Base-by-base conservation (phyloP, 2,797 vertebrate genomes). In the Ctenosaura bakeri region DNA sequence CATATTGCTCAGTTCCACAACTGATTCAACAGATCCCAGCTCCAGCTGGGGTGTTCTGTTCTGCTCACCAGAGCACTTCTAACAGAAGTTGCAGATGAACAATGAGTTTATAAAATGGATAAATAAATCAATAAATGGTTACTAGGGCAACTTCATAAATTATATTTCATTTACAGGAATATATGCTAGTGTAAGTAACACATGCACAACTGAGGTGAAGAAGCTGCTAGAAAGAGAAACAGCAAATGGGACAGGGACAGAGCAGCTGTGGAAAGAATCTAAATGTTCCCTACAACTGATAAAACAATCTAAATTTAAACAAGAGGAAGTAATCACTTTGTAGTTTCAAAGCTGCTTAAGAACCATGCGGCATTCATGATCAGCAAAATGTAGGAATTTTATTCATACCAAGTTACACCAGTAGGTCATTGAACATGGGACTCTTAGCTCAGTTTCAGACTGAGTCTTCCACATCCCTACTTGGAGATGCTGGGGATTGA, bases 271-370 rank as follows among this genome's bases (percentile, higher is more conserved):
- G 59, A 79, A 78, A 9, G 6, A 29, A 50, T 50, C 38, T 46
- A 56, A 24, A 42, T 76, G 8, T 50, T 42, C 38, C 10, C 35
- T 7, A 10, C 52, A 80, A 52, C 10, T 64, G 54, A 86, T 86
- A 52, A 76, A 46, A 86, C 16, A 54, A 29, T 16, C 35, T 77
- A 86, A 73, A 35, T 74, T 14, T 35, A 74, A 78, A 89, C 29
- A n/a, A n/a, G 64, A 86, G 73, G 32, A 54, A 18, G 13, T 83
- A 76, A 0, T 86, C 64, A 16, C 5, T 13, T 5, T 81, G 1
- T 5, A 71, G 88, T 73, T 91, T 82, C 7, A 10, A 81, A 79
- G 38, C 38, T 59, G 18, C 12, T 86, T 26, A 77, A 88, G 84
- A 85, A 85, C 42, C 8, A 2, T 13, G 6, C 87, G 12, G 13